Conservation (phyloP, 2,113 vertebrate species). For the Montifringilla adamsi region DNA sequence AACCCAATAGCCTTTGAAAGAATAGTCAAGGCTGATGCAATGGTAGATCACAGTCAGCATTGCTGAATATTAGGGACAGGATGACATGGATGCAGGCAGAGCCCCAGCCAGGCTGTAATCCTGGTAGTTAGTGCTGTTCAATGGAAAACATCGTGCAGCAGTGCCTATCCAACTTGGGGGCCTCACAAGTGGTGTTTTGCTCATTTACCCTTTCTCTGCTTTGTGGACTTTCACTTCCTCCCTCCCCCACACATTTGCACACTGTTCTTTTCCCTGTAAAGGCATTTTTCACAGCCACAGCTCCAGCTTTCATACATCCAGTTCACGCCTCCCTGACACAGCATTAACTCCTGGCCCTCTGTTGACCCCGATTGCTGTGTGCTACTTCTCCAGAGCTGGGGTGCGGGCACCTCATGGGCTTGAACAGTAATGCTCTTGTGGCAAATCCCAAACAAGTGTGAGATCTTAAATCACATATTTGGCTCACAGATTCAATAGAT, state of each 20-base stretch:
- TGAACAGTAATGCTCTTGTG: background rate
- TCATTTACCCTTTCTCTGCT: background rate
- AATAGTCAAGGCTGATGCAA: background rate
- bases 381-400: background rate
- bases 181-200: background rate
- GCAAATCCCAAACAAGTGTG: background rate
- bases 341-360: background rate
- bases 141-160: background rate
- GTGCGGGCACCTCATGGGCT: background rate
- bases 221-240: background rate
- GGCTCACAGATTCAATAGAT: background rate
- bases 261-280: background rate
- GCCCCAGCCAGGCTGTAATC: background rate
- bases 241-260: background rate
- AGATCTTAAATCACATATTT: background rate
- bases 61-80: rapidly evolving
- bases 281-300: background rate
- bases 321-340: background rate
- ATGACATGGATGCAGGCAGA: background rate
- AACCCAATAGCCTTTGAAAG: background rate
- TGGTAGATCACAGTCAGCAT: background rate
- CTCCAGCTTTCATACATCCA: background rate
- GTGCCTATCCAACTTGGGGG: background rate
- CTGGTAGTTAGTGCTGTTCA: background rate
- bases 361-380: rapidly evolving